Conservation (phyloP, 2,113 vertebrate genomes). For the Mustelus asterias region DNA sequence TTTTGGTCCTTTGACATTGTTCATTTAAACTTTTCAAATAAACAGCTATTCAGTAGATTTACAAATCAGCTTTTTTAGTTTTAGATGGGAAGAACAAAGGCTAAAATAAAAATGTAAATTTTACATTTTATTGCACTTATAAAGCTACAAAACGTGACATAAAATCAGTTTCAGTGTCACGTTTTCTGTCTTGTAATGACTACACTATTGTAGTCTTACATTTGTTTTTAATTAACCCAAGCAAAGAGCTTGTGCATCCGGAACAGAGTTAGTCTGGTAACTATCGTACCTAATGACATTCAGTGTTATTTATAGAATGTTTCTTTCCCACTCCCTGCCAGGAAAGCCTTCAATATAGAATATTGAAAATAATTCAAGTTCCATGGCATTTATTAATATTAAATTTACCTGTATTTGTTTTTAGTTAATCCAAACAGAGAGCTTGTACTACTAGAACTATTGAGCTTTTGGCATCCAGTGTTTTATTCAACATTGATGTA, state of each 20-base stretch:
- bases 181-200: not conserved
- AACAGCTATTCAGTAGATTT: not conserved
- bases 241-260: not conserved
- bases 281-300: not conserved
- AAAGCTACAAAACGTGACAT: not conserved
- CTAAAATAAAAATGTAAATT: not conserved
- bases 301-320: slow-evolving; percentile 6
- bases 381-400: not conserved
- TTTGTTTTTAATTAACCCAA: slow-evolving; percentile 8
- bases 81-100: not conserved
- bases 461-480: not conserved
- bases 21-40: not conserved
- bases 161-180: not conserved
- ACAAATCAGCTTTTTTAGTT: not conserved
- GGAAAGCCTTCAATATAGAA: not conserved
- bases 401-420: not conserved
- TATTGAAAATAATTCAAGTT: slow-evolving; percentile 6
- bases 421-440: not conserved
- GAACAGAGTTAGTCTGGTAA: slow-evolving; percentile 10
- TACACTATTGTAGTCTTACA: not conserved
- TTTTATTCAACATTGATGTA: not conserved
- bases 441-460: not conserved
- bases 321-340: not conserved
- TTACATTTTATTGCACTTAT: not conserved
- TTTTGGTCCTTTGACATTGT: not conserved